These are phyloP conservation scores for Aphrophora alni DNA, from an alignment of 2,888 invertebrate genomes.

Conservation along the genomic window DNA sequence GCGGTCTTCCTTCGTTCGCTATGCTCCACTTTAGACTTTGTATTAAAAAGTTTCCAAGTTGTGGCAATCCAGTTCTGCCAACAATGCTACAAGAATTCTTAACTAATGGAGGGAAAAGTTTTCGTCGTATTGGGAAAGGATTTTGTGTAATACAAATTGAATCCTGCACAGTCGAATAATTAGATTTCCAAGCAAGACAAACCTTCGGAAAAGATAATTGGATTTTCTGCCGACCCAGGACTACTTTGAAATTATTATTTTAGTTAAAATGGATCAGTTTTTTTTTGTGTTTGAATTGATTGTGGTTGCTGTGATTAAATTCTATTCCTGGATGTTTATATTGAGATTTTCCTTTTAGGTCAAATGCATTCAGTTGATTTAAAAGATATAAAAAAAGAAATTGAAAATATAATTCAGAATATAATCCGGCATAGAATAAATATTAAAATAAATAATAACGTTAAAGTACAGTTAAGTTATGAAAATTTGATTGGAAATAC, in stretches of 20 bases:
- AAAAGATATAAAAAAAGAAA: too few relatives aligned
- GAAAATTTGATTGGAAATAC: too few relatives aligned
- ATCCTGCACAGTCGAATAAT: neutral
- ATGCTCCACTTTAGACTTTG: neutral
- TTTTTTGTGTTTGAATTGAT: too few relatives aligned
- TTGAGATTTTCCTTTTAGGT: too few relatives aligned
- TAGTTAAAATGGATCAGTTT: too few relatives aligned
- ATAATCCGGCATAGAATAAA: too few relatives aligned
- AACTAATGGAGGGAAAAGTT: neutral
- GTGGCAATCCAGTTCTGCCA: neutral
- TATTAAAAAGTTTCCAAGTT: neutral
- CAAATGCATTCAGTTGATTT: too few relatives aligned
- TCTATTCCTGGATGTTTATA: too few relatives aligned
- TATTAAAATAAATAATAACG: too few relatives aligned
- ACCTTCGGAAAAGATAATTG: neutral
- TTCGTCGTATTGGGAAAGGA: neutral
- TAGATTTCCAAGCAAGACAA: neutral
- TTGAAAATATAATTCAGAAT: too few relatives aligned
- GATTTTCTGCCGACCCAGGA: neutral
- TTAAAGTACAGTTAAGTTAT: too few relatives aligned
- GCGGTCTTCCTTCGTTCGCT: neutral
- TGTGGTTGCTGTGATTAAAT: too few relatives aligned
- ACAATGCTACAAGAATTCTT: neutral
- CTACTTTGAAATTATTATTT: neutral
- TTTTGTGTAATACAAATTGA: neutral